These are phyloP conservation scores for Drosophila littoralis DNA, from an alignment of 1,140 invertebrate species.

Conservation along the genomic window DNA sequence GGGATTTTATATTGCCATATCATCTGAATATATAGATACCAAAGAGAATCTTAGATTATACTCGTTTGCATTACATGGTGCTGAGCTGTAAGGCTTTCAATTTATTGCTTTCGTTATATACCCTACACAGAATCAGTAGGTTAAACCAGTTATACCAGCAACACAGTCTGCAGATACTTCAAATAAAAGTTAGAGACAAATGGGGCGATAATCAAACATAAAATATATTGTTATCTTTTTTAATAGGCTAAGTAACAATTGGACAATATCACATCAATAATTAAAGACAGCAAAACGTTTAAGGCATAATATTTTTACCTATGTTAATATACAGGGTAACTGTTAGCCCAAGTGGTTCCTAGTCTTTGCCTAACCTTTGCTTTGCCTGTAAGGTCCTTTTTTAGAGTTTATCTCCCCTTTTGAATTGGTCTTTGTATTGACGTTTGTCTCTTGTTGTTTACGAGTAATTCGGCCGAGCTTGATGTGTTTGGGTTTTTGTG, in stretches of 20 bases:
- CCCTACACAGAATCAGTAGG: neutral
- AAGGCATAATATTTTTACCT: too few relatives aligned
- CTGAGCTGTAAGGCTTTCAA: conserved; percentile 40
- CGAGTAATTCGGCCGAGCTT: conserved; percentile 54
- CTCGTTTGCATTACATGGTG: conserved; percentile 43
- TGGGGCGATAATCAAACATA: too few relatives aligned
- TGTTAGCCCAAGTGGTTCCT: neutral
- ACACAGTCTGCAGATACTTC: too few relatives aligned
- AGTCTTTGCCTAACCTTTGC: conserved; percentile 17
- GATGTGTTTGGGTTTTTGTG: neutral
- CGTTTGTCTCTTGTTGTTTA: conserved; percentile 64
- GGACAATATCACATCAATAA: too few relatives aligned
- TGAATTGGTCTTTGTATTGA: conserved; percentile 31
- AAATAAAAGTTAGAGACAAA: too few relatives aligned
- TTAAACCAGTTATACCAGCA: too few relatives aligned
- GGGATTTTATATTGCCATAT: conserved; percentile 12
- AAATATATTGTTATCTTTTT: too few relatives aligned
- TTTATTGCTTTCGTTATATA: neutral
- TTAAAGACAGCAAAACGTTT: too few relatives aligned
- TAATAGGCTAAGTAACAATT: too few relatives aligned
- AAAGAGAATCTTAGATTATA: neutral
- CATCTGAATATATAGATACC: conserved; percentile 37
- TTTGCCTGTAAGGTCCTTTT: conserved; percentile 27
- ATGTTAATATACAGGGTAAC: conserved; percentile 8
- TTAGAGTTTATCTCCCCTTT: conserved; percentile 16